Evolutionary conservation across 2,888 invertebrate genomes (phyloP), one percentile per base, ranked within the genome.

Genomic region (Xestia ashworthii): DNA sequence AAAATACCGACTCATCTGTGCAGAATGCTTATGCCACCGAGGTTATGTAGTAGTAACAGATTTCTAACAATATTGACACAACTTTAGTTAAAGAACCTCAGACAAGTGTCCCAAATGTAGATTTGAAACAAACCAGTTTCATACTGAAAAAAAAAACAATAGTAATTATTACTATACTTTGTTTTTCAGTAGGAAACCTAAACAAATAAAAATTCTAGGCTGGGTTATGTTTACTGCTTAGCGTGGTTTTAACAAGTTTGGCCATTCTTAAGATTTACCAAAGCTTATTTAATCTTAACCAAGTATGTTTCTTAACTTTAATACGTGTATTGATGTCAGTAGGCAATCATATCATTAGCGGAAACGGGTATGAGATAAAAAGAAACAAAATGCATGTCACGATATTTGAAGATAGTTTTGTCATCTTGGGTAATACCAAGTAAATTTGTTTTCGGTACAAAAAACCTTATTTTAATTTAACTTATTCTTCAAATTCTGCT

Each of bases 401-500:
- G 53, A 60, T 32, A 9, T 60, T 9, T 32, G 32, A 16, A 32
- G 16, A 32, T 58, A 32, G 8, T 60, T 58, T 16, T 58, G 1
- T 32, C 0, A 19, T 60, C 60, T 19, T 19, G 0, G 1, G 60
- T 32, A 32, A 25, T 32, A 16, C 8, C 8, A 8, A 5, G 32
- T 32, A 32, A 32, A 32, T 8, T 19, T 19, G 19, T 62, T 19
- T 44, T n/a, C 2, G 22, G 22, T 65, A 14, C 3, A 44, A 6
- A 44, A 53, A 46, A 64, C 46, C 16, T 9, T 14, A 6, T 58
- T 53, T 46, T 46, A 41, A 50, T 81, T 71, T 76, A 32, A 62
- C 53, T 82, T 76, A 58, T 14, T 5, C 62, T 79, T 62, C 19
- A 53, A 19, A 68, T 71, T 38, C 41, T 41, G 9, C 19, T 25